These are phyloP conservation scores for Rhagonycha lutea DNA, from an alignment of 2,888 invertebrate genomes.

Conservation along the genomic window DNA sequence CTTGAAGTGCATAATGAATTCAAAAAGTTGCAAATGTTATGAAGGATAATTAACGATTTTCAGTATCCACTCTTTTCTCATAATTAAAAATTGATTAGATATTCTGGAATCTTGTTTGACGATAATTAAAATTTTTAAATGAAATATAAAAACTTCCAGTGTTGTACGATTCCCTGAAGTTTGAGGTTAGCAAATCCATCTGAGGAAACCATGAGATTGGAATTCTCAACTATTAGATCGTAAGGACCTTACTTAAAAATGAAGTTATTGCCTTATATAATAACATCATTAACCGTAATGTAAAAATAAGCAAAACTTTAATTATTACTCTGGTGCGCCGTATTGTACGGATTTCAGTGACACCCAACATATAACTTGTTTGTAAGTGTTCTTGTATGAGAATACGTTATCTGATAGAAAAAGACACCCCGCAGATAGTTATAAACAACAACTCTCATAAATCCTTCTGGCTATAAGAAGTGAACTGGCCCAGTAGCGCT, in stretches of 20 bases:
- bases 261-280: neutral
- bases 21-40: neutral
- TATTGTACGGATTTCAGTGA: neutral
- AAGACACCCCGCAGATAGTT: slow-evolving; percentile 26
- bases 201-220: neutral
- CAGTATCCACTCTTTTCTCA: neutral
- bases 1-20: neutral
- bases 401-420: slow-evolving; percentile 23
- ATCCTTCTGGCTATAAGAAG: slow-evolving; percentile 20
- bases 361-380: slow-evolving; percentile 8
- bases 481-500: slow-evolving; percentile 29
- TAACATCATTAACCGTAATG: neutral
- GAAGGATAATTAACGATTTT: neutral
- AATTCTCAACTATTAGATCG: neutral
- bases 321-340: neutral
- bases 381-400: slow-evolving; percentile 14
- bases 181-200: neutral
- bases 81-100: neutral
- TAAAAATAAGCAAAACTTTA: neutral
- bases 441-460: slow-evolving; percentile 28
- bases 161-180: neutral
- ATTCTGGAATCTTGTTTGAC: neutral
- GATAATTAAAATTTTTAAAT: neutral
- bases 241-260: neutral
- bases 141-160: neutral